Base-by-base conservation (phyloP, 2,888 invertebrate species). In the Chrysolina haemoptera region DNA sequence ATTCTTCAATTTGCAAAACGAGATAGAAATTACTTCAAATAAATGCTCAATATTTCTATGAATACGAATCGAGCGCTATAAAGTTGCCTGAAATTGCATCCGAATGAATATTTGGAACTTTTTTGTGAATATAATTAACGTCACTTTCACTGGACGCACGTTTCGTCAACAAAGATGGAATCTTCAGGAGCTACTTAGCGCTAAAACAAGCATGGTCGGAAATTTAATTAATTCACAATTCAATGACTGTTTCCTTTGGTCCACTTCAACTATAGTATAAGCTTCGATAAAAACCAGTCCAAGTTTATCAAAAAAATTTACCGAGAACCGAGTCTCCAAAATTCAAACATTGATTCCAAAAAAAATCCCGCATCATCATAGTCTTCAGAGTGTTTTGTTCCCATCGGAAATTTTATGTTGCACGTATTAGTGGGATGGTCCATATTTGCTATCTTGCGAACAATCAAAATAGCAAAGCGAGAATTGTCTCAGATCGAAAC, bases 281-380 rank as follows among this genome's bases (percentile, higher is more conserved):
- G 73, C 69, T 27, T 76, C 71, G 73, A 48, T 71, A 0, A 67
- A 68, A 50, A 71, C 74, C 11, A 62, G 67, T 43, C 74, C 79
- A 1, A 76, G 73, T 50, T 50, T 74, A 18, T 68, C 79, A 22
- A 79, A 80, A 75, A 71, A 74, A 5, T 80, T 80, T 62, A 69
- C 74, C 0, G 67, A 70, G 16, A 76, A 77, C 53, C 66, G 79
- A 22, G 69, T 77, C 16, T 66, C 77, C 11, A 73, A 78, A 43
- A 79, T 79, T 64, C 75, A 77, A 76, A 20, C 41, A 0, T 41
- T 77, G 27, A 73, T 76, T 0, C 73, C 11, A 75, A 68, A 10
- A 70, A 71, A 14, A 80, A 79, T 66, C 77, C 78, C 12, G 77
- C 76, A 10, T n/a, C n/a, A 77, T 78, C 59, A 18, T 78, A 9